These are phyloP conservation scores for Ormyrus nitidulus DNA, from an alignment of 2,888 invertebrate species.

Conservation along the genomic window DNA sequence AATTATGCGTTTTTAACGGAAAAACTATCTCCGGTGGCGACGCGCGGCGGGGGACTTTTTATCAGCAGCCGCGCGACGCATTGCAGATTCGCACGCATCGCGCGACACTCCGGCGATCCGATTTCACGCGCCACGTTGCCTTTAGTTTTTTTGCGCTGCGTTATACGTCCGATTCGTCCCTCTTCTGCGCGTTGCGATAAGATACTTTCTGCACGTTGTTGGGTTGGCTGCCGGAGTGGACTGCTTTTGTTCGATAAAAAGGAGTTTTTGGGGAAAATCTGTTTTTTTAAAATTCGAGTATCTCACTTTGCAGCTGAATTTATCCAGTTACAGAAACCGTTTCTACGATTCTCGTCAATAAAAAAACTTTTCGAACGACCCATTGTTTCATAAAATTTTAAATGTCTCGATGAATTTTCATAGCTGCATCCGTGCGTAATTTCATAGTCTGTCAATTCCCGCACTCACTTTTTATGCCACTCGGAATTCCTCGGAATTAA, in stretches of 20 bases:
- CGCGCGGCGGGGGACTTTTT: not conserved
- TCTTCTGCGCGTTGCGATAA: not conserved
- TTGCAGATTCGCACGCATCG: constrained; percentile 31
- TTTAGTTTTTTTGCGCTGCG: not conserved
- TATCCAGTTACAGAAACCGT: too few relatives aligned
- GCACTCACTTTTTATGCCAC: too few relatives aligned
- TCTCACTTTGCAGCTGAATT: not conserved
- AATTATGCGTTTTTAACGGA: constrained; percentile 17
- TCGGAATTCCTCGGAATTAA: too few relatives aligned
- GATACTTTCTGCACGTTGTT: not conserved
- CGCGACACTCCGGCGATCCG: constrained; percentile 22
- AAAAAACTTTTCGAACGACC: too few relatives aligned
- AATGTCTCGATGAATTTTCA: too few relatives aligned
- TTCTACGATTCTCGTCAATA: too few relatives aligned
- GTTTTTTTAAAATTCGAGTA: not conserved
- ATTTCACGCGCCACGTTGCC: constrained; percentile 25
- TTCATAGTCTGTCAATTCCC: too few relatives aligned
- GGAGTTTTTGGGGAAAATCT: not conserved
- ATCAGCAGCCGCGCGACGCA: constrained; percentile 9
- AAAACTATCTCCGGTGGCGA: not conserved
- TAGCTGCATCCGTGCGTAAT: too few relatives aligned
- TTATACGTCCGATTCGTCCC: not conserved
- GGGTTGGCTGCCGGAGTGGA: not conserved
- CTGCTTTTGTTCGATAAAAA: not conserved
- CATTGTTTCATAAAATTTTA: too few relatives aligned